Evolutionary conservation across 2,113 vertebrate species (phyloP), one percentile per base, ranked within the genome.

Genomic region (Halcyon senegalensis): DNA sequence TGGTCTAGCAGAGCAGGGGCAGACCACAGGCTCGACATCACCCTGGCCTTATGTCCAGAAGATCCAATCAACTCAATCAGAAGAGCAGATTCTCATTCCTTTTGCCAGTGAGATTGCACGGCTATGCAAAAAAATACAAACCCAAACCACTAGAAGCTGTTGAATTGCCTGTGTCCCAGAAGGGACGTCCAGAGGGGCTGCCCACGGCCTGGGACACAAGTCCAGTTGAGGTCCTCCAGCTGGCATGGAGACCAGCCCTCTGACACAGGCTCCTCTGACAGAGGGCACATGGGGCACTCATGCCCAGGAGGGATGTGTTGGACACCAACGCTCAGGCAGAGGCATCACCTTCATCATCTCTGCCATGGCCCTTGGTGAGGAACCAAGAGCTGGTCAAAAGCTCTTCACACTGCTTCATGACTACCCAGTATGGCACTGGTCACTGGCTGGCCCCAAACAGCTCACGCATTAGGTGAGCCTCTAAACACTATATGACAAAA

Each of bases 241-340:
- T 30, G 53, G 53, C 14, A 27, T 58, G 30, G 31, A 58, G 30
- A 58, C 10, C 31, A 33, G 30, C 10, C 55, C 55, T 58, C 55
- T 18, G 55, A 33, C 17, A 56, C 55, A 56, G 50, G 50, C 50
- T 24, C 55, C 55, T 56, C 55, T 18, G 55, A 19, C 17, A 58
- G 30, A 58, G 35, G 5, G 50, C 50, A 51, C 12, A 25, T 20
- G 50, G 50, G 11, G 50, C 50, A 7, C 13, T 31, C 11, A 10
- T 10, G 21, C 53, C 37, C 27, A 6, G 41, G 59, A 25, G 24
- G 50, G 58, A 33, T 0, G 1, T 7, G 23, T 28, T 9, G 15
- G n/a, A 35, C 46, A 48, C 48, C 64, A 7, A 4, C 0, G 1
- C 55, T 46, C 0, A 1, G 43, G 23, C 10, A 20, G 37, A 7